Evolutionary conservation across 1,140 invertebrate genomes (phyloP).

Genomic region (Cecropterus lyciades): DNA sequence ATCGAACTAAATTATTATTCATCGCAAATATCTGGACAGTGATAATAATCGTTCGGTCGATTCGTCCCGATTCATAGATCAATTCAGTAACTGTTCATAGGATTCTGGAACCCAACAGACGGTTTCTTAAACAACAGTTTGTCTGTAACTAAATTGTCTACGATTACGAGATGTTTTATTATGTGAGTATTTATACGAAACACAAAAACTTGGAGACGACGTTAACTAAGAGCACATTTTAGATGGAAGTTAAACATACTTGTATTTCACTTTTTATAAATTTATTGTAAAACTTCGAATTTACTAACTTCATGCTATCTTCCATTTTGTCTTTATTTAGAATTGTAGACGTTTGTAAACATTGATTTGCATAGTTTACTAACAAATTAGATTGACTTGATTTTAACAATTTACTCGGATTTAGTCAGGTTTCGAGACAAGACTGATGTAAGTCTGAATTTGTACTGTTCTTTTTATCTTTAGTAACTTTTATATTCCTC

Average conservation of each 20-base stretch:
- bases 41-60: no score
- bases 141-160: not conserved
- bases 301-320: conserved; percentile 30
- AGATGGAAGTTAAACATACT: conserved; percentile 10
- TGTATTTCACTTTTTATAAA: conserved; percentile 23
- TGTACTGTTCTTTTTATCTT: conserved; percentile 44
- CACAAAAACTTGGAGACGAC: not conserved
- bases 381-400: not conserved
- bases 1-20: conserved; percentile 3
- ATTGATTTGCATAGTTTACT: conserved; percentile 5
- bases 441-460: conserved; percentile 66
- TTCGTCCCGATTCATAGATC: no score
- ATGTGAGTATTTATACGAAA: not conserved
- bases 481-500: conserved; percentile 41
- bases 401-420: conserved; percentile 10
- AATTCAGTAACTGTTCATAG: not conserved
- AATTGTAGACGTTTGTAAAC: conserved; percentile 3
- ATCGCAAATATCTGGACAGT: conserved; percentile 24
- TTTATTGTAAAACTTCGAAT: conserved; percentile 28
- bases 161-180: not conserved
- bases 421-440: conserved; percentile 45
- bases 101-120: not conserved
- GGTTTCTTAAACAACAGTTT: not conserved
- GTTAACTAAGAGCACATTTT: conserved; percentile 4
- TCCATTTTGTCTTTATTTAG: conserved; percentile 21